These are phyloP conservation scores for Pseudoatta argentina DNA, from an alignment of 1,140 invertebrate species.

Conservation along the genomic window DNA sequence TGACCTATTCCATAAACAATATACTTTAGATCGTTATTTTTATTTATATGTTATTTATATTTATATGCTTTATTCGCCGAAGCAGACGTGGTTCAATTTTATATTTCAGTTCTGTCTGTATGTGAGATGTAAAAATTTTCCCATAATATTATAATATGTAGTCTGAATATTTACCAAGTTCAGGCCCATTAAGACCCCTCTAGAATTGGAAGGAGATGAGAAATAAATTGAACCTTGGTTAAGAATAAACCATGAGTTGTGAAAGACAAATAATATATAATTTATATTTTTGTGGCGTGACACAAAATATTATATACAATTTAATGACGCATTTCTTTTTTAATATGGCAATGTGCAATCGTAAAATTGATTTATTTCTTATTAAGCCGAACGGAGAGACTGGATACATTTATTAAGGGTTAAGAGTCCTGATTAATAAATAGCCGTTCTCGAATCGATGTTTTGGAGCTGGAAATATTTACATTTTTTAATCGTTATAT, in stretches of 20 bases:
- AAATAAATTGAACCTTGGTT: no score
- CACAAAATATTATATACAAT: no score
- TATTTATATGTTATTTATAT: background rate
- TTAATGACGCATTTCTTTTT: background rate
- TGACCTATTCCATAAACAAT: no score
- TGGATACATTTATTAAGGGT: constrained; percentile 5
- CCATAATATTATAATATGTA: constrained; percentile 9
- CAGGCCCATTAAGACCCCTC: no score
- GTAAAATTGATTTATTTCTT: constrained; percentile 32
- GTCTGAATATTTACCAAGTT: constrained; percentile 11
- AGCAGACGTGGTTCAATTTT: background rate
- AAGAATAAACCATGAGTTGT: no score
- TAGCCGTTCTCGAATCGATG: background rate
- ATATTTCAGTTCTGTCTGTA: background rate
- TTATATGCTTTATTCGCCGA: background rate
- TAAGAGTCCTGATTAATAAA: constrained; percentile 35
- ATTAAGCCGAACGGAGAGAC: background rate
- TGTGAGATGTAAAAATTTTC: background rate
- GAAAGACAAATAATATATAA: background rate
- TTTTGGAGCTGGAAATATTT: constrained; percentile 18
- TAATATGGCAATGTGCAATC: background rate
- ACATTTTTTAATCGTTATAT: background rate
- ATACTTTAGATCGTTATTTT: background rate
- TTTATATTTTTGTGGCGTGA: background rate
- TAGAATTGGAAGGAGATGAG: no score